Evolutionary conservation across 2,113 vertebrate genomes (phyloP).

Genomic region (Poeciliopsis prolifica): DNA sequence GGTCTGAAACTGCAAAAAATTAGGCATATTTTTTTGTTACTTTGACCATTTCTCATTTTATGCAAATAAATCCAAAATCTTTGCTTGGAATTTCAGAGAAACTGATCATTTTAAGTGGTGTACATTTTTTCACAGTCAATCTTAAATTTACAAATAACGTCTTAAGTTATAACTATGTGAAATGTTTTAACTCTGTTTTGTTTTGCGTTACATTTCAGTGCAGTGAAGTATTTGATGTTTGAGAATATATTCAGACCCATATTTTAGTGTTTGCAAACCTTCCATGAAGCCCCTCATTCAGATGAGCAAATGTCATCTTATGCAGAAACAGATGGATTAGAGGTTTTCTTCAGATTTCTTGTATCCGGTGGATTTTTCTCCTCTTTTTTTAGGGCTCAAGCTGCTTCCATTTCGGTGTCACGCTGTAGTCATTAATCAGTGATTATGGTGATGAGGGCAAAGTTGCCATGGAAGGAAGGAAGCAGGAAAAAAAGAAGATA

Average conservation of each 20-base stretch:
- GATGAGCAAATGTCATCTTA: not conserved
- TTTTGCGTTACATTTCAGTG: not conserved
- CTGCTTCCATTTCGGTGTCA: constrained; percentile 1
- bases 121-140: too few relatives aligned
- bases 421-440: constrained; percentile 18
- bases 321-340: constrained; percentile 2
- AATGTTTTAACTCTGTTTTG: not conserved
- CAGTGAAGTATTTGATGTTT: not conserved
- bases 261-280: not conserved
- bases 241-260: not conserved
- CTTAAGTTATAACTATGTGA: too few relatives aligned
- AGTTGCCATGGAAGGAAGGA: not conserved
- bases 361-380: not conserved
- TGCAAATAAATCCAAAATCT: too few relatives aligned
- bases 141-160: too few relatives aligned
- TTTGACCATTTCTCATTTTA: too few relatives aligned
- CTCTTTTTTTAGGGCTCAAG: not conserved
- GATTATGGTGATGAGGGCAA: constrained; percentile 23
- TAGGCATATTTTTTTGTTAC: too few relatives aligned
- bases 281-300: not conserved
- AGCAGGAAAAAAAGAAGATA: constrained; percentile 6
- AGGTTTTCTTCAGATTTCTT: constrained; percentile 7
- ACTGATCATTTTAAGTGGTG: too few relatives aligned
- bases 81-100: too few relatives aligned
- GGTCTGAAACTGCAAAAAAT: too few relatives aligned